Evolutionary conservation across 2,797 vertebrate genomes (phyloP).

Genomic region (Labroides dimidiatus): DNA sequence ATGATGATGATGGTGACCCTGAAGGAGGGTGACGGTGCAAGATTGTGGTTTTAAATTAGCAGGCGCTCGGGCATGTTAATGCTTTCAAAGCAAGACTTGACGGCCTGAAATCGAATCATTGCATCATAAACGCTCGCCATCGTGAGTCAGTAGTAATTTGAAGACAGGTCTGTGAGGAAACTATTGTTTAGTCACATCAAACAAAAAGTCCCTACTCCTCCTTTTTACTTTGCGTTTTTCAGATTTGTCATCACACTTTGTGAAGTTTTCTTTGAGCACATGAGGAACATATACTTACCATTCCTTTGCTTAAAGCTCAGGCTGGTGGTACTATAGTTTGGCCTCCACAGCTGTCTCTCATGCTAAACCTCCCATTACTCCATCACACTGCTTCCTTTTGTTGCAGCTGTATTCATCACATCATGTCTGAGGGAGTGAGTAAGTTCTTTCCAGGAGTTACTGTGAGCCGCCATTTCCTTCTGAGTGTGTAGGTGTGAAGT

Average conservation of each 20-base stretch:
- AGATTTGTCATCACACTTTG: slow-evolving; percentile 43
- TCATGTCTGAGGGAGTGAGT: slow-evolving; percentile 40
- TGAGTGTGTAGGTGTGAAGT: slow-evolving; percentile 55
- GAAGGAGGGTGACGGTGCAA: slow-evolving; percentile 44
- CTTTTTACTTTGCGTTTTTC: slow-evolving; percentile 56
- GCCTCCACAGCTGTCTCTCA: slow-evolving; percentile 74
- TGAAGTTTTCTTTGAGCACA: slow-evolving; percentile 58
- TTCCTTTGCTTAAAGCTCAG: slow-evolving; percentile 62
- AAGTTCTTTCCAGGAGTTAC: slow-evolving; percentile 19
- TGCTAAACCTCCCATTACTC: slow-evolving; percentile 72
- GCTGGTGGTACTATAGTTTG: slow-evolving; percentile 63
- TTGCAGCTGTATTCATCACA: slow-evolving; percentile 63
- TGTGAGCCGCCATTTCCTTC: slow-evolving; percentile 21
- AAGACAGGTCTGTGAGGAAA: slow-evolving; percentile 32
- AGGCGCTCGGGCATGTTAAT: slow-evolving; percentile 22
- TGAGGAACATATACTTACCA: slow-evolving; percentile 78
- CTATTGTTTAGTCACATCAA: slow-evolving; percentile 68
- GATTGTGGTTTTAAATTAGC: slow-evolving; percentile 40
- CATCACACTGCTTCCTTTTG: slow-evolving; percentile 67
- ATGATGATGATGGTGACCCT: slow-evolving; percentile 37
- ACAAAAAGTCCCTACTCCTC: slow-evolving; percentile 47
- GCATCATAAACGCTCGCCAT: slow-evolving; percentile 41
- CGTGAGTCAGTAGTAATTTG: slow-evolving; percentile 50
- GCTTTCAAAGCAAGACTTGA: slow-evolving; percentile 35
- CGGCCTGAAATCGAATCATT: slow-evolving; percentile 39